These are phyloP conservation scores for Trissoscelio sp. DNA, from an alignment of 2,888 invertebrate species.

Conservation along the genomic window DNA sequence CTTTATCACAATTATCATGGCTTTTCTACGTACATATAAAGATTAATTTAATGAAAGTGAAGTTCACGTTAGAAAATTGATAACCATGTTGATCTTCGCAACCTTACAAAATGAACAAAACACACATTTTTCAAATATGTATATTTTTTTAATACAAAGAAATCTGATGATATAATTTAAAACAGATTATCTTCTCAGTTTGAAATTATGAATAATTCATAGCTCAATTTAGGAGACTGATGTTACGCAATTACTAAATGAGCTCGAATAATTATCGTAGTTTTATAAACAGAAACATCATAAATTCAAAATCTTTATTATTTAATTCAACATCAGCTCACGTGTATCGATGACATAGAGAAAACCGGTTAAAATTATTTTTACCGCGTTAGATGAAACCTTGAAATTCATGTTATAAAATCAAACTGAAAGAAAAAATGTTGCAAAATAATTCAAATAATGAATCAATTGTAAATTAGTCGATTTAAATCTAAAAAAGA, in stretches of 20 bases:
- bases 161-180: neutral
- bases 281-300: neutral
- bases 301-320: neutral
- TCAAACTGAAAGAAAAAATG: too few species aligned
- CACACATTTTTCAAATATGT: too few species aligned
- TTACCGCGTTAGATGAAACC: conserved; percentile 16
- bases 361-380: conserved; percentile 34
- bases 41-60: conserved; percentile 44
- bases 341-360: conserved; percentile 11
- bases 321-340: neutral
- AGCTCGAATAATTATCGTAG: conserved; percentile 11
- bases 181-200: neutral
- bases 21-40: conserved; percentile 28
- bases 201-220: conserved; percentile 18
- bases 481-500: too few species aligned
- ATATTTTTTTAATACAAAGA: neutral
- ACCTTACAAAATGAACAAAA: conserved; percentile 4
- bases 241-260: conserved; percentile 12
- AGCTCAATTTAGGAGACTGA: conserved; percentile 1
- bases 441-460: neutral
- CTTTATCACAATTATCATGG: conserved; percentile 45
- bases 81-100: conserved; percentile 39
- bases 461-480: too few species aligned
- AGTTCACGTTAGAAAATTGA: conserved; percentile 39
- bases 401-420: conserved; percentile 7